Evolutionary conservation across 2,113 vertebrate genomes (phyloP), one percentile per base, ranked within the genome.

Genomic region (Menura novaehollandiae): DNA sequence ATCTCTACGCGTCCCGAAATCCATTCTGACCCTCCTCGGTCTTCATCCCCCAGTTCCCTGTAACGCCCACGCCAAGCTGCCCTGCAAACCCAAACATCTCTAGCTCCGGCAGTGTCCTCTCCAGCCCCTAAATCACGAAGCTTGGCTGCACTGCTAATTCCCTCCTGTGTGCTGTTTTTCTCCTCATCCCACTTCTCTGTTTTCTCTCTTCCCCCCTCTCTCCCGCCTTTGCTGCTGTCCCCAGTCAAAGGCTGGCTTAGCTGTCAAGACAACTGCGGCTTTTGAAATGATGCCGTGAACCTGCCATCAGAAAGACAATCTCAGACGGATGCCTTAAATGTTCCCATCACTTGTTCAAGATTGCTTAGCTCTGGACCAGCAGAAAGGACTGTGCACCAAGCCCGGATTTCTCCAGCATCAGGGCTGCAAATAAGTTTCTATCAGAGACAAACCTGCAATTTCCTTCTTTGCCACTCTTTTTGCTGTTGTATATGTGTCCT

Each of bases 221-320:
- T 55, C 80, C 71, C 26, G 52, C 75, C 76, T 92, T 87, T 52
- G 60, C 93, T 75, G 91, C 85, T 91, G 74, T 88, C 66, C 67
- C 58, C 74, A 53, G 66, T 23, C 66, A 93, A 51, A 88, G 74
- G 43, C 91, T 91, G 87, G 81, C 71, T 91, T 60, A 91, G 85
- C 95, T 95, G 95, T 90, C 91, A 82, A 78, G 79, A 92, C 88
- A 64, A 28, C 90, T 95, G 92, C 33, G 37, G 69, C 56, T 93
- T 87, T 59, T 60, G 66, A 91, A 85, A 69, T 7, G 90, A 58
- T 68, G 66, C 73, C 15, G 27, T 78, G 83, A 93, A 91, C 91
- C 86, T 69, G 73, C n/a, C 28, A 68, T 64, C 64, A 41, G 83
- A 78, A 86, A 56, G 75, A 20, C 89, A 39, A 51, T 27, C 68